Conservation (phyloP, 2,888 invertebrate genomes). For the Eupithecia inturbata region DNA sequence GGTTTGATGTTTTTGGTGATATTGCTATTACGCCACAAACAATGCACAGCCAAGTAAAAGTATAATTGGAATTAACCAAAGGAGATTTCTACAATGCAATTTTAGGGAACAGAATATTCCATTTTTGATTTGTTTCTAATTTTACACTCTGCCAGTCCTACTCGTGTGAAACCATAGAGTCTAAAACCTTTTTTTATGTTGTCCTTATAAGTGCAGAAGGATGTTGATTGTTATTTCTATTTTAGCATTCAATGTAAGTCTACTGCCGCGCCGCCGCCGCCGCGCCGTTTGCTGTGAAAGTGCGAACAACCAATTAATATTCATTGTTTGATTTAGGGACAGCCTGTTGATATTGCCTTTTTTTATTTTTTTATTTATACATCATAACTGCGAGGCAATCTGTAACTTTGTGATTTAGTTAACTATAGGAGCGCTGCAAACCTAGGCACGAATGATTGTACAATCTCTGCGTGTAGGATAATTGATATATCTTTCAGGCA, state of each 20-base stretch:
- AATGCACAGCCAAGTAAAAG: too few relatives aligned
- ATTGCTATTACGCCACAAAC: too few relatives aligned
- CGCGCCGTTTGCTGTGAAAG: constrained; percentile 48
- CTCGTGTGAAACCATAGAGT: background rate
- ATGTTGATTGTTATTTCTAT: constrained; percentile 55
- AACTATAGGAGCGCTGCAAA: background rate
- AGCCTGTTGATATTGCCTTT: constrained; percentile 47
- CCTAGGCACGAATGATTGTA: background rate
- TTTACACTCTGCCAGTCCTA: background rate
- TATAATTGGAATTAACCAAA: background rate
- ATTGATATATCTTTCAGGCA: too few relatives aligned
- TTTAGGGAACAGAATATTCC: background rate
- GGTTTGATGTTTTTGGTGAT: too few relatives aligned
- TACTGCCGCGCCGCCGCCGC: background rate
- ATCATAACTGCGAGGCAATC: constrained; percentile 34
- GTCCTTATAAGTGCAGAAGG: constrained; percentile 31
- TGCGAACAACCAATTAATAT: constrained; percentile 56
- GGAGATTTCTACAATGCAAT: background rate
- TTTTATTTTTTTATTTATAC: constrained; percentile 45
- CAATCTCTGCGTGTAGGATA: background rate
- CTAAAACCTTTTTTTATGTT: background rate
- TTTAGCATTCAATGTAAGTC: constrained; percentile 60
- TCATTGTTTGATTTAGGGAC: constrained; percentile 53
- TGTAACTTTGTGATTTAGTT: background rate
- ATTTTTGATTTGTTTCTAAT: background rate